Evolutionary conservation across 37 sponge, comb jelly and placozoan species (phyloP).

Genomic region (Sycon ciliatum): DNA sequence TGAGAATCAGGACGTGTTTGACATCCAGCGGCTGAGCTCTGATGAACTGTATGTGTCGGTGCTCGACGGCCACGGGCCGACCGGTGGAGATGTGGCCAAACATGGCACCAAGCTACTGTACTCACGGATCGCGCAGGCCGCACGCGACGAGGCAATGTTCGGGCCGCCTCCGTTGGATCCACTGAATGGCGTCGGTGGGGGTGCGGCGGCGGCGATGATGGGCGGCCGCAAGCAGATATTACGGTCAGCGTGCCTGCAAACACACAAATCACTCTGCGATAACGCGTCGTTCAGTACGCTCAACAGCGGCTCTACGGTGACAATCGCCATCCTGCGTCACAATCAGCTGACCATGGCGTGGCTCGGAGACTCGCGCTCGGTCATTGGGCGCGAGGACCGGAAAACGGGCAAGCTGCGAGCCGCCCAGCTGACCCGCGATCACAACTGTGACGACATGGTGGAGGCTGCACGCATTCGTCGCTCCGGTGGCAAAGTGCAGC

Average conservation of each 20-base stretch:
- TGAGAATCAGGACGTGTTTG: not conserved
- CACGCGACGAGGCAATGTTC: too few species aligned
- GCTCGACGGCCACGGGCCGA: slow-evolving; percentile 10
- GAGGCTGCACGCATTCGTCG: not conserved
- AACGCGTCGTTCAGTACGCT: not conserved
- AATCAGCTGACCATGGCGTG: not conserved
- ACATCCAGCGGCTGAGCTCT: not conserved
- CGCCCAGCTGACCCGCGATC: not conserved
- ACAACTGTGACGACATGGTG: not conserved
- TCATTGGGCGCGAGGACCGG: slow-evolving; percentile 1
- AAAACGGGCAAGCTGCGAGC: not conserved
- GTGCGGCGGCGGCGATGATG: too few species aligned
- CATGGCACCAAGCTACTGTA: not conserved
- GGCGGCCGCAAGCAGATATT: not conserved
- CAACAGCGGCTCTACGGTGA: not conserved
- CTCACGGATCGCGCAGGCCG: not conserved
- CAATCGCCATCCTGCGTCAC: not conserved
- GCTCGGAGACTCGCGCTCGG: slow-evolving; percentile 12
- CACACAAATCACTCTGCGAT: not conserved
- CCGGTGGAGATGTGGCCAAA: not conserved
- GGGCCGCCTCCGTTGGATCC: too few species aligned
- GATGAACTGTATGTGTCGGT: not conserved
- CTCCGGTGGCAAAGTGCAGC: slow-evolving; percentile 5
- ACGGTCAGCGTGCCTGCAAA: not conserved
- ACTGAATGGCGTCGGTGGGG: too few species aligned